Evolutionary conservation across 2,888 invertebrate genomes (phyloP).

Genomic region (Drosophila helvetica): DNA sequence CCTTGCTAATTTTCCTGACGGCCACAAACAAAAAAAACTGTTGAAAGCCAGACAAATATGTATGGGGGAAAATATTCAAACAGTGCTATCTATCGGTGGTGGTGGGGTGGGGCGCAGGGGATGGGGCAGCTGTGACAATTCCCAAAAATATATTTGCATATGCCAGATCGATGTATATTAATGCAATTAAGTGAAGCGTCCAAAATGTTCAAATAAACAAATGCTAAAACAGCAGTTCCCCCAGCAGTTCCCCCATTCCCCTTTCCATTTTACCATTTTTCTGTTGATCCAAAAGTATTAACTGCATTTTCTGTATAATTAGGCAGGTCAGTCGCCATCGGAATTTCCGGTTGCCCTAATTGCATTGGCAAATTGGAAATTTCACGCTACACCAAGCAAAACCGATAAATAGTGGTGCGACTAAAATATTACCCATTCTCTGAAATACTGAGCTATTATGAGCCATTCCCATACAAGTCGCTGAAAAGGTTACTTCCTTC

Average conservation of each 20-base stretch:
- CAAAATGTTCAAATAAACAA: conserved; percentile 47
- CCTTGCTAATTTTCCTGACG: conserved; percentile 58
- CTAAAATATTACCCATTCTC: neutral
- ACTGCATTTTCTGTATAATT: conserved; percentile 68
- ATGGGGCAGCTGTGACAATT: conserved; percentile 18
- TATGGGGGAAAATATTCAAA: conserved; percentile 6
- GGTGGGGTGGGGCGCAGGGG: neutral
- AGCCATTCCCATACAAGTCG: too few relatives aligned
- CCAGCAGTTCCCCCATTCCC: too few relatives aligned
- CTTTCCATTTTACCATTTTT: conserved; percentile 18
- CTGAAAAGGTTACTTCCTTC: too few relatives aligned
- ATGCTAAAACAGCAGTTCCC: conserved; percentile 8
- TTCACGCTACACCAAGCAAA: conserved; percentile 50
- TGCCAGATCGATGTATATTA: conserved; percentile 44
- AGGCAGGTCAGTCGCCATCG: conserved; percentile 45
- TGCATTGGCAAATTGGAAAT: conserved; percentile 56
- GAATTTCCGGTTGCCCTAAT: conserved; percentile 39
- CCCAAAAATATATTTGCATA: conserved; percentile 39
- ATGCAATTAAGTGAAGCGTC: conserved; percentile 57
- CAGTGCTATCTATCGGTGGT: too few relatives aligned
- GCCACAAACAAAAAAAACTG: conserved; percentile 4
- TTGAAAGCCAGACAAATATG: conserved; percentile 21
- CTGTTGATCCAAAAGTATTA: conserved; percentile 40
- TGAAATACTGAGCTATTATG: neutral
- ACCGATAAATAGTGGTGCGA: neutral